phyloP scores from a whole-genome alignment of 2,797 vertebrate genomes.

The Esox masquinongy region DNA sequence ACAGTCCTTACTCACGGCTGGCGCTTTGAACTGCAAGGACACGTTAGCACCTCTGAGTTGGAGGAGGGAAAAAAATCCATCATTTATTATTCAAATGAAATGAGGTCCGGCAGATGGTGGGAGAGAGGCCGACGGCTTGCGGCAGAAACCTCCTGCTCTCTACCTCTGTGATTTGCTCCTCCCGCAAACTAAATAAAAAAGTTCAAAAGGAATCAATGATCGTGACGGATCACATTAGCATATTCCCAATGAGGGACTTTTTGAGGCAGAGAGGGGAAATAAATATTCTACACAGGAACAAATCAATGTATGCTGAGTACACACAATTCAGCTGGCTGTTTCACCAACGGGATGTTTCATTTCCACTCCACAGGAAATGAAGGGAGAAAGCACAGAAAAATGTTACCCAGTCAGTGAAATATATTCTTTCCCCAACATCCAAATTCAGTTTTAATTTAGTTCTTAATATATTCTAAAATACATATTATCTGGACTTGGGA shows the following conservation, averaged over 20 bases:
- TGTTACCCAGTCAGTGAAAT: neutral
- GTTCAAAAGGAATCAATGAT: slow-evolving; percentile 95
- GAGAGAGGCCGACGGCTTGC: slow-evolving; percentile 82
- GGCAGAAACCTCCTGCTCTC: slow-evolving; percentile 85
- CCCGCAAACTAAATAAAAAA: slow-evolving; percentile 86
- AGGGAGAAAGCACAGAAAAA: slow-evolving; percentile 2
- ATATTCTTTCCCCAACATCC: neutral
- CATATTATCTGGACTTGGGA: too few species aligned
- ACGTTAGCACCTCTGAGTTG: slow-evolving; percentile 64
- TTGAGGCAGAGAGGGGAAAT: slow-evolving; percentile 63
- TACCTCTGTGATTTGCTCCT: slow-evolving; percentile 86
- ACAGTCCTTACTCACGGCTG: slow-evolving; percentile 55
- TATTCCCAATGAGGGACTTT: slow-evolving; percentile 88
- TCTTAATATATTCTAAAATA: neutral
- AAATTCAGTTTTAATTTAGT: neutral
- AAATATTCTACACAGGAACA: slow-evolving; percentile 74
- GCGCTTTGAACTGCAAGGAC: slow-evolving; percentile 60
- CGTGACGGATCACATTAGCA: slow-evolving; percentile 89
- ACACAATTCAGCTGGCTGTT: slow-evolving; percentile 37
- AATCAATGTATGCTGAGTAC: slow-evolving; percentile 69
- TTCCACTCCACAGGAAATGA: slow-evolving; percentile 20
- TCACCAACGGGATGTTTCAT: slow-evolving; percentile 26
- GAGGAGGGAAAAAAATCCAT: slow-evolving; percentile 57
- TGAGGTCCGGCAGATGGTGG: slow-evolving; percentile 89
- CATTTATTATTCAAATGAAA: slow-evolving; percentile 94